Conservation (phyloP, 2,888 invertebrate species). For the Noctua fimbriata region DNA sequence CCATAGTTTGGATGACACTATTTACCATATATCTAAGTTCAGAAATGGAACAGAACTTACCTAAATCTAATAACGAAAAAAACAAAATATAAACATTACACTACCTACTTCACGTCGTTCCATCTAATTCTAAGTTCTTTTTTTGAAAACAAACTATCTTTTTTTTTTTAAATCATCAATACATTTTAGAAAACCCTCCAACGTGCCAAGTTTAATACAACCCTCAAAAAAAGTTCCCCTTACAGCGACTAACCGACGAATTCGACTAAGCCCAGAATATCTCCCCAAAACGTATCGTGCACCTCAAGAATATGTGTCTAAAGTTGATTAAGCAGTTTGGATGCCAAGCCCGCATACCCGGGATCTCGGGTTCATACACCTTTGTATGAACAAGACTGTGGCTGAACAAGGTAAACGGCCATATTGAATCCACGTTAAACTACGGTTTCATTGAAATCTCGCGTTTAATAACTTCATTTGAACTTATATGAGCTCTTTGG, state of each 20-base stretch:
- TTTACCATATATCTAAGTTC: too few species aligned
- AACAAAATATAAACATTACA: not conserved
- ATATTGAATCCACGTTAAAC: conserved; percentile 30
- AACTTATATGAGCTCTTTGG: conserved; percentile 15
- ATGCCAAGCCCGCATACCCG: conserved; percentile 69
- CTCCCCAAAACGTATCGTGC: conserved; percentile 30
- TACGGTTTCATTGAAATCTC: conserved; percentile 45
- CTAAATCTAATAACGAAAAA: not conserved
- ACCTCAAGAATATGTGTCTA: conserved; percentile 60
- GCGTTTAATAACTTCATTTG: conserved; percentile 21
- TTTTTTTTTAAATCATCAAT: too few species aligned
- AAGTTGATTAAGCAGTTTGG: conserved; percentile 79
- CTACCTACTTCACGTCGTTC: not conserved
- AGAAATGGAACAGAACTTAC: not conserved
- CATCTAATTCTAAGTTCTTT: not conserved
- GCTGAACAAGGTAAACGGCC: conserved; percentile 48
- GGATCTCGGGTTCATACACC: conserved; percentile 68
- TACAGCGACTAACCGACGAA: not conserved
- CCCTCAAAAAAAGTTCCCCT: not conserved
- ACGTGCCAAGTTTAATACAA: not conserved
- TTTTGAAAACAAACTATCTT: not conserved
- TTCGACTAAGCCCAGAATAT: conserved; percentile 20
- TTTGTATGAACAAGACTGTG: conserved; percentile 60
- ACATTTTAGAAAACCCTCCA: too few species aligned
- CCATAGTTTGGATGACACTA: too few species aligned